Evolutionary conservation across 1,140 invertebrate species (phyloP).

Genomic region (Episyrphus balteatus): DNA sequence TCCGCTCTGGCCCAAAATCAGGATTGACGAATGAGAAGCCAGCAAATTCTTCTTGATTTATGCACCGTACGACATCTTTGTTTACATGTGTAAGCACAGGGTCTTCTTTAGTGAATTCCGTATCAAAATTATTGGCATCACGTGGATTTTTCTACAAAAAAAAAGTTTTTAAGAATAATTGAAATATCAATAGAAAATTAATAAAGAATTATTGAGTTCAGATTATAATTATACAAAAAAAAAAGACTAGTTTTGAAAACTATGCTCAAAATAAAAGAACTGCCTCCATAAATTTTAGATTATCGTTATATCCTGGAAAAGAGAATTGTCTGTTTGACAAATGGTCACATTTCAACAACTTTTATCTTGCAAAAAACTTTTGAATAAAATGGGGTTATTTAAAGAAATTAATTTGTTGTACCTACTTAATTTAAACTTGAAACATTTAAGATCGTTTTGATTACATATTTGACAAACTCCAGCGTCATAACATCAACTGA

Average conservation of each 20-base stretch:
- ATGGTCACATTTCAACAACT: no score
- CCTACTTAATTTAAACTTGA: no score
- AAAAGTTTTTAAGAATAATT: background rate
- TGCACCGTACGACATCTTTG: constrained; percentile 76
- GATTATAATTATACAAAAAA: background rate
- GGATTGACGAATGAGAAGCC: constrained; percentile 95
- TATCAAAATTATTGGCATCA: constrained; percentile 97
- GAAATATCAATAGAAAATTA: background rate
- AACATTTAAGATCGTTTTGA: no score
- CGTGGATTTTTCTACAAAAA: constrained; percentile 84
- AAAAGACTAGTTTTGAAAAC: background rate
- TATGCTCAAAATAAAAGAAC: no score
- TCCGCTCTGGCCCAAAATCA: constrained; percentile 70
- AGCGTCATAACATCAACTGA: no score
- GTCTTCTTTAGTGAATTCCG: constrained; percentile 98
- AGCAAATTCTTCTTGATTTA: constrained; percentile 92
- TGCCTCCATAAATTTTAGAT: no score
- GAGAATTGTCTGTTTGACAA: no score
- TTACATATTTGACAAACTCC: no score
- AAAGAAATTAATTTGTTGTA: no score
- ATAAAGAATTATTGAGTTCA: background rate
- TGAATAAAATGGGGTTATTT: no score
- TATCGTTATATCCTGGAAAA: no score
- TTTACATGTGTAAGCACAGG: constrained; percentile 90
- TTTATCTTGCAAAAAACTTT: no score